Evolutionary conservation across 2,113 vertebrate genomes (phyloP), one percentile per base, ranked within the genome.

Genomic region (Cheirogaleus medius): DNA sequence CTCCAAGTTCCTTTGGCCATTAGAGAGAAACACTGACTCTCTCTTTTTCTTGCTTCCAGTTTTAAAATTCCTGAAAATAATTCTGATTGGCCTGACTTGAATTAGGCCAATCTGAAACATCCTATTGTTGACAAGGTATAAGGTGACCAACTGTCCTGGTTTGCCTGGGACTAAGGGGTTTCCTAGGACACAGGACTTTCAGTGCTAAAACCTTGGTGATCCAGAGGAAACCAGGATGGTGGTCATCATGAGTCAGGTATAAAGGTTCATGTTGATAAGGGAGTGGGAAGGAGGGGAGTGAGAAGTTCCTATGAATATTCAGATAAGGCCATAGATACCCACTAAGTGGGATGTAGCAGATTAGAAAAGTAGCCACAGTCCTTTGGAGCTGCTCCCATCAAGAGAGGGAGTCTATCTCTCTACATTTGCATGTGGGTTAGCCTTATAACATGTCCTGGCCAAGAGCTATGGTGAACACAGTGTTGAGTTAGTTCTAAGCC

Each of bases 41-140:
- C 9, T 86, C 34, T 84, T 32, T 76, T 54, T 94, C 23, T 80
- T 8, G 18, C 54, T 56, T 47, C 14, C 58, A 49, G 27, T 76
- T 81, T 84, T 47, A 32, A 95, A 96, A 25, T 85, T 86, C 42
- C 32, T 87, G 49, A 90, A 84, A 91, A 76, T 93, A 94, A 90
- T 84, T 87, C 68, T 49, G 10, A 66, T 6, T 77, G 54, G 15
- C 17, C 17, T 86, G 13, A 90, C 42, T 34, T 77, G 34, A 90
- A 64, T 64, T 86, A 60, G 32, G 32, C 2, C 25, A 83, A 60
- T 39, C 29, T 54, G 34, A 90, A 93, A 69, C 29, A 56, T 42
- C 64, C 42, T 42, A 64, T 5, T 74, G 23, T 49, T 88, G 32
- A 56, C 17, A 89, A 89, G 27, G 10, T 3, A 68, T 39, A 58